A percentile compares a stretch with the other conserved stretches of the same genome.
Conservation (phyloP, 1,140 invertebrate genomes). For the Forficula auricularia region DNA sequence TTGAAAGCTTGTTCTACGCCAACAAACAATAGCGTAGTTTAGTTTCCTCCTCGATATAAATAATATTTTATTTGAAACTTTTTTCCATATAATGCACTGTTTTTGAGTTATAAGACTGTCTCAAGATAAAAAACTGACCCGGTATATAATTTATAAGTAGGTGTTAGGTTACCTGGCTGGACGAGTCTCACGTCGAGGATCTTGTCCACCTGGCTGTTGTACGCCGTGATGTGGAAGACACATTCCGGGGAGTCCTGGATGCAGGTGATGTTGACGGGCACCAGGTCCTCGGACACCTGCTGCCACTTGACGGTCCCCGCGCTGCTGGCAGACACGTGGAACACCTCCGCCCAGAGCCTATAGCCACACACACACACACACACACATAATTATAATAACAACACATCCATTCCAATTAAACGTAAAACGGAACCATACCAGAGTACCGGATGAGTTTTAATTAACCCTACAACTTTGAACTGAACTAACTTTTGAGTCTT, state of each 20-base stretch:
- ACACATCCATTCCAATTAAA: too few species aligned
- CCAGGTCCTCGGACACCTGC: conserved; percentile 91
- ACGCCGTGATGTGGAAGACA: conserved; percentile 93
- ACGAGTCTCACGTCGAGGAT: conserved; percentile 90
- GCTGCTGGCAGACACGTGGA: conserved; percentile 80
- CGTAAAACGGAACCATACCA: too few species aligned
- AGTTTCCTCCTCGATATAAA: too few species aligned
- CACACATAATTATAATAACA: background rate
- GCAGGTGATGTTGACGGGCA: conserved; percentile 93
- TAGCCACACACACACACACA: conserved; percentile 24
- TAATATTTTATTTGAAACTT: too few species aligned
- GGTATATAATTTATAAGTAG: too few species aligned
- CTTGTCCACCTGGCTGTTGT: conserved; percentile 96
- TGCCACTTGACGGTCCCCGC: conserved; percentile 87
- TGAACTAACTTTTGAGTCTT: background rate
- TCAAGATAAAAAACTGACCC: too few species aligned
- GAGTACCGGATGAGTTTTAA: too few species aligned
- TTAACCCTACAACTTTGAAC: background rate
- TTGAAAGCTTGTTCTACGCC: too few species aligned
- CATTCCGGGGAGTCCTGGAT: conserved; percentile 90
- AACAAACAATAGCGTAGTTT: too few species aligned
- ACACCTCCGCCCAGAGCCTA: conserved; percentile 94
- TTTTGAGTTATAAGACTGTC: too few species aligned
- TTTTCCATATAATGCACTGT: too few species aligned
- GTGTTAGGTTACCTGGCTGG: conserved; percentile 93